Evolutionary conservation across 64 coral and sea anemone species (phyloP).

Genomic region (Hydrozoanthus tunicans): DNA sequence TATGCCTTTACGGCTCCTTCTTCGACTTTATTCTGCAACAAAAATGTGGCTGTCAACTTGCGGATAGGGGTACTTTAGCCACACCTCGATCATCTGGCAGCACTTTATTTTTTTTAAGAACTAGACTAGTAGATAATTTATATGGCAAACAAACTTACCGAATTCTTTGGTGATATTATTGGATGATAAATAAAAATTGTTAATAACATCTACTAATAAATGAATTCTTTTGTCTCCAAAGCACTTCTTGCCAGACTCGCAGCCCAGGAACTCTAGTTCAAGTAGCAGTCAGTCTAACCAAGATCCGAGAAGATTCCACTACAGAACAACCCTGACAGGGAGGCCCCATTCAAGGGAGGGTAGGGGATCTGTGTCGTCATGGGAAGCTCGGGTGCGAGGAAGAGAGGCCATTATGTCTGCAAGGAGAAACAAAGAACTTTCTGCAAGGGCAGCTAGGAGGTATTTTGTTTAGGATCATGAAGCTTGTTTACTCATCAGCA

Average conservation of each 20-base stretch:
- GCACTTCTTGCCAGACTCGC: constrained; percentile 66
- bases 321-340: constrained; percentile 49
- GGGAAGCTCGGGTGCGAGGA: constrained; percentile 43
- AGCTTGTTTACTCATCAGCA: too few relatives aligned
- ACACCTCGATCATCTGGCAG: too few relatives aligned
- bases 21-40: too few relatives aligned
- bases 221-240: neutral
- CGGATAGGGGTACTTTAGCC: too few relatives aligned
- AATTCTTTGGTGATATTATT: too few relatives aligned
- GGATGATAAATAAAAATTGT: too few relatives aligned
- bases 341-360: neutral
- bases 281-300: neutral
- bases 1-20: too few relatives aligned
- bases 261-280: neutral
- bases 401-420: constrained; percentile 44
- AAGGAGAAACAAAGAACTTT: constrained; percentile 59
- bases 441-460: constrained; percentile 64
- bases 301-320: constrained; percentile 69
- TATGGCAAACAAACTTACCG: too few relatives aligned
- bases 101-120: too few relatives aligned
- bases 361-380: constrained; percentile 7
- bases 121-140: too few relatives aligned
- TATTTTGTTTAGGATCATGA: neutral
- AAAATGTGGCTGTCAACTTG: too few relatives aligned
- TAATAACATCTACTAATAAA: too few relatives aligned